phyloP scores from a whole-genome alignment of 2,113 vertebrate species.

The Calyptommatus sinebrachiatus region DNA sequence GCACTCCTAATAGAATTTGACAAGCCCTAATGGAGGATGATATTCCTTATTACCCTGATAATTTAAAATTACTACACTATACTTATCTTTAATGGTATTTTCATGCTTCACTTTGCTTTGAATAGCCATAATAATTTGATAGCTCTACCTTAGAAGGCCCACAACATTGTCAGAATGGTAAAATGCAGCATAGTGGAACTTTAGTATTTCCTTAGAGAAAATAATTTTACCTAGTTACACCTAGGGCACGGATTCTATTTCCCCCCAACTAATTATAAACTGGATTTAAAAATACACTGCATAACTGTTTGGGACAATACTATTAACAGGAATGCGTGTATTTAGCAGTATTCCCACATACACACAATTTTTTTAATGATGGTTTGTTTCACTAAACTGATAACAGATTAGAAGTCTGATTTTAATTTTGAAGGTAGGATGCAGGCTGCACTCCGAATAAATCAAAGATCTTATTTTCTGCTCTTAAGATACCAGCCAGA shows the following conservation, averaged over 20 bases:
- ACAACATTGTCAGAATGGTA: slow-evolving; percentile 1
- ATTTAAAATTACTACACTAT: slow-evolving; percentile 5
- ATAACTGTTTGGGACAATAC: background rate
- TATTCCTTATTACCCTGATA: background rate
- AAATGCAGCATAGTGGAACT: background rate
- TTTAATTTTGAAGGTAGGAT: too few relatives aligned
- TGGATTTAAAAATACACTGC: background rate
- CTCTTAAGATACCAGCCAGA: too few relatives aligned
- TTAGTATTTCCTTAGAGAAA: background rate
- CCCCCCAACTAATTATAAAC: background rate
- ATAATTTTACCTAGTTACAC: background rate
- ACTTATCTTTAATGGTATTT: slow-evolving; percentile 19
- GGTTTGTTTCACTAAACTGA: too few relatives aligned
- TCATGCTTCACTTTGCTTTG: slow-evolving; percentile 18
- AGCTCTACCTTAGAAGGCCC: slow-evolving; percentile 5
- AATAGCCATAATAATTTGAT: slow-evolving; percentile 18
- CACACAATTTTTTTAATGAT: too few relatives aligned
- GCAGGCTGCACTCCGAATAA: too few relatives aligned
- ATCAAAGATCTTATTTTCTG: too few relatives aligned
- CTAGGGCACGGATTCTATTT: background rate
- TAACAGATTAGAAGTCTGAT: too few relatives aligned
- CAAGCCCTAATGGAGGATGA: slow-evolving; percentile 16
- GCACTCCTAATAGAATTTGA: slow-evolving; percentile 13
- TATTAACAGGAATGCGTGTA: too few relatives aligned
- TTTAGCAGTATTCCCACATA: too few relatives aligned